Evolutionary conservation across 2,113 vertebrate genomes (phyloP).

Genomic region (Oryzias curvinotus): DNA sequence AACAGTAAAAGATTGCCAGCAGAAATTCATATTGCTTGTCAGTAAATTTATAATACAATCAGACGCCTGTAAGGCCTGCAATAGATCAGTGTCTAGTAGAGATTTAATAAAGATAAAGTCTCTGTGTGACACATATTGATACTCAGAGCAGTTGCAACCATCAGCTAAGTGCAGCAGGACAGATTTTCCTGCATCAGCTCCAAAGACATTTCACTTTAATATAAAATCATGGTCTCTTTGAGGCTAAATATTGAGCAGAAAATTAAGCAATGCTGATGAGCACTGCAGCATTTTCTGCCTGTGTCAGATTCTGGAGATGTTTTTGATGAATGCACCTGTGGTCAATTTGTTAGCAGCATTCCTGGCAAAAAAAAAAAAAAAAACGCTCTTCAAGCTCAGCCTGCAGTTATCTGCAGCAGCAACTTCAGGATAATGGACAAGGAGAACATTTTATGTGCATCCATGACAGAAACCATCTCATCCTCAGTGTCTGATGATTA

Average conservation of each 20-base stretch:
- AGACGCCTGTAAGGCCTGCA: neutral
- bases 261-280: constrained; percentile 8
- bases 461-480: constrained; percentile 9
- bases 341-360: neutral
- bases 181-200: constrained; percentile 21
- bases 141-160: neutral
- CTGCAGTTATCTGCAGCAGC: constrained; percentile 9
- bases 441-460: neutral
- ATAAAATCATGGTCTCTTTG: constrained; percentile 7
- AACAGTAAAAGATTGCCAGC: neutral
- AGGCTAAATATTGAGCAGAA: constrained; percentile 7
- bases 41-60: neutral
- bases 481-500: constrained; percentile 3
- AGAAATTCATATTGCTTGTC: no score
- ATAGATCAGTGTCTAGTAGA: neutral
- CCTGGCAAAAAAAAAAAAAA: neutral
- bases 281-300: neutral
- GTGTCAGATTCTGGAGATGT: neutral
- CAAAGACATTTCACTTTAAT: constrained; percentile 8
- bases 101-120: constrained; percentile 6
- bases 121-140: constrained; percentile 1
- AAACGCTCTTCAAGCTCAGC: neutral
- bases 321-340: neutral
- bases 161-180: constrained; percentile 14
- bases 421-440: constrained; percentile 7